Percentiles rank a stretch among this genome's conserved stretches.
Conservation (phyloP, 2,888 invertebrate genomes). For the Ecdyonurus torrentis region DNA sequence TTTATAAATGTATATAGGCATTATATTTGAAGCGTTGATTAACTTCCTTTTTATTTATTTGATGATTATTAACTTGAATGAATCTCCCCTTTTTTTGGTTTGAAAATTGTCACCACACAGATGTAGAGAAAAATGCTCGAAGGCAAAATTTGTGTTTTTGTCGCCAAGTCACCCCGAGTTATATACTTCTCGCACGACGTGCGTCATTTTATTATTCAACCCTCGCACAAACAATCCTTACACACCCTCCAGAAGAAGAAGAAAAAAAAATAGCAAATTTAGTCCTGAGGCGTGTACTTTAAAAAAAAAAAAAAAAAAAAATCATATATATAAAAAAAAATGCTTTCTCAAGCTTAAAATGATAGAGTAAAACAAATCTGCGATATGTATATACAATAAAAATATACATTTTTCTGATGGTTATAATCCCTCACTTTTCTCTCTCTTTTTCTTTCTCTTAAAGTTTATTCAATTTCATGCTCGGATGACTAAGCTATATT, state of each 20-base stretch:
- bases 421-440: neutral
- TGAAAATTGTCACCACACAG: neutral
- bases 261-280: no score
- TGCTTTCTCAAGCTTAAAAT: neutral
- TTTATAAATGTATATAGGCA: no score
- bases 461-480: conserved; percentile 26
- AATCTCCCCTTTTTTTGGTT: no score
- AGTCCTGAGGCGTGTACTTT: neutral
- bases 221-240: neutral
- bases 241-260: neutral
- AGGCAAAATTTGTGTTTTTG: neutral
- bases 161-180: no score
- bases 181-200: no score
- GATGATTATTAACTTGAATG: no score
- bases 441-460: conserved; percentile 2
- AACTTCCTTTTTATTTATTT: no score
- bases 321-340: neutral
- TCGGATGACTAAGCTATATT: conserved; percentile 21
- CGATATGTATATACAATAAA: neutral
- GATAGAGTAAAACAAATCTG: neutral
- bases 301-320: no score
- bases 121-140: neutral
- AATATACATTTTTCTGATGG: neutral
- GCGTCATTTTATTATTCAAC: neutral
- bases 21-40: no score